Conservation (phyloP, 2,888 invertebrate genomes). For the Epirrhoe alternata region DNA sequence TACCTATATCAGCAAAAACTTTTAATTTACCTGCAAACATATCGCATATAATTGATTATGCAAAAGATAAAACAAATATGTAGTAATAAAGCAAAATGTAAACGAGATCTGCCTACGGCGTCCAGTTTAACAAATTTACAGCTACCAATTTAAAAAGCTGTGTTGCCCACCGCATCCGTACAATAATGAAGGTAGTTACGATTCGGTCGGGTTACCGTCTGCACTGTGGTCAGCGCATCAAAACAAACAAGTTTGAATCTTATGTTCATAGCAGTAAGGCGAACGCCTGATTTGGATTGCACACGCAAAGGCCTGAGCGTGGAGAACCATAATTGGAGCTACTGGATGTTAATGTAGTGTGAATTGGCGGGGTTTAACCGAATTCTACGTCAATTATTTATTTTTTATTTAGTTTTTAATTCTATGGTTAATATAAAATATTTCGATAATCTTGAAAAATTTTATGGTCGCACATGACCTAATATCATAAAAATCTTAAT, state of each 20-base stretch:
- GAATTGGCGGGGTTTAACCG: conserved; percentile 58
- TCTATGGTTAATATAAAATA: conserved; percentile 1
- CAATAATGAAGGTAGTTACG: conserved; percentile 43
- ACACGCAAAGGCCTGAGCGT: conserved; percentile 46
- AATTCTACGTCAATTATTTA: conserved; percentile 45
- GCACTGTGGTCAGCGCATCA: conserved; percentile 38
- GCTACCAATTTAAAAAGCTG: conserved; percentile 51
- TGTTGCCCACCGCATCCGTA: conserved; percentile 36
- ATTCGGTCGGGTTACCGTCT: conserved; percentile 52
- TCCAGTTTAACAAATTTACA: conserved; percentile 54
- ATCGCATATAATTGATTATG: conserved; percentile 9
- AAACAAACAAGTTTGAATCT: conserved; percentile 31
- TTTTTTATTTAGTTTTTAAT: conserved; percentile 34
- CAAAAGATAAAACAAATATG: conserved; percentile 36
- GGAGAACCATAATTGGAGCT: conserved; percentile 69
- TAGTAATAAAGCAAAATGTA: conserved; percentile 37
- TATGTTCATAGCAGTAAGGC: conserved; percentile 21
- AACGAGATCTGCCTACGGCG: conserved; percentile 47
- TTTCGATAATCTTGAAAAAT: neutral
- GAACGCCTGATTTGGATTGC: conserved; percentile 19
- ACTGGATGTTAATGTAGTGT: conserved; percentile 75
- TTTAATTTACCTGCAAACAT: neutral
- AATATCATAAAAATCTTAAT: too few relatives aligned
- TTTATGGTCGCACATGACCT: neutral
- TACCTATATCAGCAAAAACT: neutral